Percentiles rank a stretch among this genome's conserved stretches.
Conservation (phyloP, 2,888 invertebrate species). For the Lycophotia porphyrea region DNA sequence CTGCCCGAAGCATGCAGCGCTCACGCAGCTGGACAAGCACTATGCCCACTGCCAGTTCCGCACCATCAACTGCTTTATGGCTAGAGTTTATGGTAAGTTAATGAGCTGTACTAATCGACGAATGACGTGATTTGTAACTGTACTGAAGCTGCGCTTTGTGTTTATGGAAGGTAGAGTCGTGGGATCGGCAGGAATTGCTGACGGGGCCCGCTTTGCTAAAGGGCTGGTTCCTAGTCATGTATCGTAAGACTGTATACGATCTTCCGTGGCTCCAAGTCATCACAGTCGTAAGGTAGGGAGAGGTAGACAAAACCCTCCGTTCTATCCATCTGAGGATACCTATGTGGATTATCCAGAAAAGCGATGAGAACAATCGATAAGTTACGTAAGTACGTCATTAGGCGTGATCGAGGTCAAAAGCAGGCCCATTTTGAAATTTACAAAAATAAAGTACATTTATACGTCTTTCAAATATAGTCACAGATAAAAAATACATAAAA, state of each 20-base stretch:
- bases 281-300: neutral
- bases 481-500: neutral
- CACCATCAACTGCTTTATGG: slow-evolving; percentile 88
- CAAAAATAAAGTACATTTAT: too few relatives aligned
- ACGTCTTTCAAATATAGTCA: neutral
- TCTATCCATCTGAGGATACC: neutral
- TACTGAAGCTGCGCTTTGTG: neutral
- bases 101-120: neutral
- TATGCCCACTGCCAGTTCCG: slow-evolving; percentile 85
- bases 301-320: neutral
- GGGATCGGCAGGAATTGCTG: neutral
- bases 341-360: neutral
- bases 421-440: too few relatives aligned
- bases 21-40: slow-evolving; percentile 89
- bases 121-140: neutral
- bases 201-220: neutral
- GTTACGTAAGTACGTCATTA: too few relatives aligned
- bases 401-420: too few relatives aligned
- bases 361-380: neutral
- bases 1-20: slow-evolving; percentile 89
- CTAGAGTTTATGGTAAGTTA: slow-evolving; percentile 86
- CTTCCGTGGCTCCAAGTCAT: neutral
- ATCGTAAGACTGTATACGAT: neutral
- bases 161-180: neutral
- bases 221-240: neutral